Evolutionary conservation across 2,797 vertebrate genomes (phyloP).

Genomic region (Momotus momota): DNA sequence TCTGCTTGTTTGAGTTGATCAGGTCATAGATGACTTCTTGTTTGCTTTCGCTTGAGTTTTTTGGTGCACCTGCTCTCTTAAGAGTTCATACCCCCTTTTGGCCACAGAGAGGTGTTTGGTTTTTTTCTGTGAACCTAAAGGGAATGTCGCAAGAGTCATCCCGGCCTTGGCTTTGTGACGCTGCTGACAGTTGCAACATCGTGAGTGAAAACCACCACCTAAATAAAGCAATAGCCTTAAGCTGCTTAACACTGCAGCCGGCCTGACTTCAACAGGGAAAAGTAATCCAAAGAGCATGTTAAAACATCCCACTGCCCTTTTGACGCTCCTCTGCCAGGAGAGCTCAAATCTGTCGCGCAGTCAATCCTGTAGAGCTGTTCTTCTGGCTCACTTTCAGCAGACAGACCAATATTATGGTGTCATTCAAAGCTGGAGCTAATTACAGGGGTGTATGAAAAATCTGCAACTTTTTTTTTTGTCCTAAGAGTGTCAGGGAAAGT

Average conservation of each 20-base stretch:
- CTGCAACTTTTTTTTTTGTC: neutral
- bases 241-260: neutral
- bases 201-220: neutral
- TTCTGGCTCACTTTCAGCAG: neutral
- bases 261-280: neutral
- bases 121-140: neutral
- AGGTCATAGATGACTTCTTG: neutral
- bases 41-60: neutral
- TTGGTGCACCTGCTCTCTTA: neutral
- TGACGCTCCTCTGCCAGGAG: neutral
- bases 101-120: accelerated
- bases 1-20: neutral
- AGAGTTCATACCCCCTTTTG: neutral
- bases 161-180: neutral
- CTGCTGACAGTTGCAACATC: neutral
- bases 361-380: neutral
- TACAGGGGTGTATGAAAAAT: neutral
- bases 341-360: neutral
- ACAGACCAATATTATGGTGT: accelerated
- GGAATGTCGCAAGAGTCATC: neutral
- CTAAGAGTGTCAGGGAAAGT: neutral
- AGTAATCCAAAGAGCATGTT: neutral
- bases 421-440: neutral
- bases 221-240: neutral
- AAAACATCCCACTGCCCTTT: neutral